Percentiles rank a stretch among this genome's conserved stretches.
phyloP scores from a whole-genome alignment of 2,797 vertebrate genomes.

The Cephalopachus bancanus region DNA sequence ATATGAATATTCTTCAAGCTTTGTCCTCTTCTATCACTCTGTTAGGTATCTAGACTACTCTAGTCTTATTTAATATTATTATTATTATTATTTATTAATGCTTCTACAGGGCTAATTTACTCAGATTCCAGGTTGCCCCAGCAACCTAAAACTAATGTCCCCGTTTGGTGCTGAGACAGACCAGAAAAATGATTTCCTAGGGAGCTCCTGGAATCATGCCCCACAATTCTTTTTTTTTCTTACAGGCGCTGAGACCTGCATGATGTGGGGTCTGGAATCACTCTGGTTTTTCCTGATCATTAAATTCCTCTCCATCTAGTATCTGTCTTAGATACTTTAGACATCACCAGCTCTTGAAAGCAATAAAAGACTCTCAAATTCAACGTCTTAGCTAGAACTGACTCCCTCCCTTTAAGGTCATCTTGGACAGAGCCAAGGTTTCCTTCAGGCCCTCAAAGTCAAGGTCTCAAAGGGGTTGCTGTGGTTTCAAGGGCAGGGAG shows the following conservation, averaged over 20 bases:
- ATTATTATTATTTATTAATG: slow-evolving; percentile 64
- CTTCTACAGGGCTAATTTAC: slow-evolving; percentile 20
- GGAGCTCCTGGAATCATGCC: not conserved
- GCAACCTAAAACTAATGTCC: slow-evolving; percentile 60
- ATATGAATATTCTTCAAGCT: slow-evolving; percentile 54
- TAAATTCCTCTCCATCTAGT: not conserved
- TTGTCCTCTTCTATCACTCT: slow-evolving; percentile 17
- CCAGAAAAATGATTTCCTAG: slow-evolving; percentile 30
- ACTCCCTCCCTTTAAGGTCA: not conserved
- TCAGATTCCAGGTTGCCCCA: slow-evolving; percentile 64
- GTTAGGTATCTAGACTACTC: slow-evolving; percentile 14
- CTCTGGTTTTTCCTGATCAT: slow-evolving; percentile 8
- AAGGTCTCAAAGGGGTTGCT: not conserved
- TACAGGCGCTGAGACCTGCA: not conserved
- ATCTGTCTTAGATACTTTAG: not conserved
- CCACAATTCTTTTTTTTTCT: not conserved
- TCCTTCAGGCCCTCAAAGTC: not conserved
- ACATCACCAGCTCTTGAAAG: slow-evolving; percentile 22
- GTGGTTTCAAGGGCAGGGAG: not conserved
- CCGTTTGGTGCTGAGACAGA: slow-evolving; percentile 45
- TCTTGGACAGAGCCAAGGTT: not conserved
- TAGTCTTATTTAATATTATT: not conserved
- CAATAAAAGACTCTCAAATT: not conserved
- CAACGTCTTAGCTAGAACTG: not conserved
- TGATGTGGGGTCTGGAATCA: not conserved